A percentile compares a stretch with the other conserved stretches of the same genome.
These are phyloP conservation scores for Hypocryptadius cinnamomeus DNA, from an alignment of 2,113 vertebrate species.

Conservation along the genomic window DNA sequence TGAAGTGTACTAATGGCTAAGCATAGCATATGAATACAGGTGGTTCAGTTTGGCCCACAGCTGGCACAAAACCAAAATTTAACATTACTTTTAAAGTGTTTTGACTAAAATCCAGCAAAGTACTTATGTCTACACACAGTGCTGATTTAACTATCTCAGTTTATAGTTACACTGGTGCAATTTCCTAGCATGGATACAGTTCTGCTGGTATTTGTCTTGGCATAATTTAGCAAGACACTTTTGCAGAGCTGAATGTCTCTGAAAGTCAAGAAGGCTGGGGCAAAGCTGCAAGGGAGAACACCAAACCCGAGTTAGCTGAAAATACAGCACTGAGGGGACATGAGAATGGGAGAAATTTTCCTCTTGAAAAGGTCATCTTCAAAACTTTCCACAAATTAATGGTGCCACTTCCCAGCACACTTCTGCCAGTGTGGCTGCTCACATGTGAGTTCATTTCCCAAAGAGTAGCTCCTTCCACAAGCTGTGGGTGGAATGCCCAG, in stretches of 20 bases:
- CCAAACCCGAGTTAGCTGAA: not conserved
- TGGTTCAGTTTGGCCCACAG: not conserved
- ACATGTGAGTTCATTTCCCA: not conserved
- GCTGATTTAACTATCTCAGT: slow-evolving; percentile 48
- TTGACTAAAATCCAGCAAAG: slow-evolving; percentile 49
- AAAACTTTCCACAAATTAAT: not conserved
- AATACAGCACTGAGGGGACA: not conserved
- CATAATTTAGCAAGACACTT: not conserved
- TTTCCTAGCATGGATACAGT: not conserved
- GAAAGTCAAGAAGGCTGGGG: not conserved
- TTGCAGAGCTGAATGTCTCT: not conserved
- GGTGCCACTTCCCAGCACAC: not conserved
- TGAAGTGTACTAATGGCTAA: not conserved
- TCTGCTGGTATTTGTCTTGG: slow-evolving; percentile 27
- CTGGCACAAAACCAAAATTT: not conserved
- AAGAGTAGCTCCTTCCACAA: not conserved
- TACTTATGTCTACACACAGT: slow-evolving; percentile 1
- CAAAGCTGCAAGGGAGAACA: not conserved
- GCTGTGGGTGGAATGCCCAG: not conserved
- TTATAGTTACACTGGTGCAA: slow-evolving; percentile 33
- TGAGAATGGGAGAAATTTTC: not conserved
- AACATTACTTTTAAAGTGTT: slow-evolving; percentile 21
- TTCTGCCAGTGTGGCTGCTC: not conserved
- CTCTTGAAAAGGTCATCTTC: not conserved
- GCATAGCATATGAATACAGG: not conserved